Base-by-base conservation (phyloP, 2,113 vertebrate species). In the Rhinoptilus africanus region DNA sequence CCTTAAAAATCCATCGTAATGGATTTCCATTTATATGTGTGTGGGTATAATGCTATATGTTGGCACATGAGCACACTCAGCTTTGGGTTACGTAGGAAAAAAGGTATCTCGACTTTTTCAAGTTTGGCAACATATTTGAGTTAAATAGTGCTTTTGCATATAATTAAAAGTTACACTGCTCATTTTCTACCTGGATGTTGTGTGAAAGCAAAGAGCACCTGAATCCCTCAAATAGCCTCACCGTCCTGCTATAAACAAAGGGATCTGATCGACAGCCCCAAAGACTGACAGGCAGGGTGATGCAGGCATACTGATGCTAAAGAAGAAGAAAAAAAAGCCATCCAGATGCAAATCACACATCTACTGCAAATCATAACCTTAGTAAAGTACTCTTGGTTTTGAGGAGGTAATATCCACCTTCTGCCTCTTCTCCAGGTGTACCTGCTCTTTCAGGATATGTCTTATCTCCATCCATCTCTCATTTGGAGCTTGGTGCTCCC, bases 401-500 rank as follows among this genome's bases (percentile, higher is more conserved):
- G 43, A 71, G 73, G 39, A 89, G 45, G 39, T 35, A 67, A 75
- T 56, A 68, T 13, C 45, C 12, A 79, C 28, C 37, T 92, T 79
- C 57, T 73, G 74, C 60, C 39, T 75, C 39, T 91, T 78, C 54
- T 74, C 47, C 56, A 87, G 39, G 9, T 57, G 21, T 20, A 18
- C 43, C 16, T 96, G 51, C 21, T 89, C 89, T 96, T 87, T 35
- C 57, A 94, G 77, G 34, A 14, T 56, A 63, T 54, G 21, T 63
- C 22, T 80, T 71, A 30, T 23, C 39, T 92, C 47, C 54, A 48
- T 2, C 9, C 71, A 19, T 75, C 47, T 82, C 27, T 74, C 34
- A 56, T 59, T 51, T 47, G 56, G 84, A 79, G 30, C n/a, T 75
- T 28, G 4, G 26, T 91, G 26, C 37, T 87, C 51, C 14, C 45